These are phyloP conservation scores for Strigops habroptila DNA, from an alignment of 2,113 vertebrate species.

Conservation along the genomic window DNA sequence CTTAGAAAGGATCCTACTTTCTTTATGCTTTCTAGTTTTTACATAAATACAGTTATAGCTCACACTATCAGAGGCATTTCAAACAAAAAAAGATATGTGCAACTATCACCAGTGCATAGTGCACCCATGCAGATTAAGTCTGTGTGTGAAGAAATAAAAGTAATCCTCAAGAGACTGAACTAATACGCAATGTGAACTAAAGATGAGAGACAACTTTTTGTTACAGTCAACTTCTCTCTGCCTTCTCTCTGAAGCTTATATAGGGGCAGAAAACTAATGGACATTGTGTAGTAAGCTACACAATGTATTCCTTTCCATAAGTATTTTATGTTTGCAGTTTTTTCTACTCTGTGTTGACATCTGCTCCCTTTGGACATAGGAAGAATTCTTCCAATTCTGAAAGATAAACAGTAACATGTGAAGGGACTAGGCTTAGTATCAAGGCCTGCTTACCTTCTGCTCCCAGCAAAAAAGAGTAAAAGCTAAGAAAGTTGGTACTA, in stretches of 20 bases:
- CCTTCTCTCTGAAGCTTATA: neutral
- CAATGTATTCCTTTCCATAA: neutral
- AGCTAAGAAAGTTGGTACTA: constrained; percentile 96
- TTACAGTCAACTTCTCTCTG: neutral
- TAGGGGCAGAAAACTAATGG: neutral
- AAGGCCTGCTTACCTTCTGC: constrained; percentile 82
- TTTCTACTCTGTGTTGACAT: neutral
- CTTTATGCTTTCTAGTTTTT: neutral
- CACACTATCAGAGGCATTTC: neutral
- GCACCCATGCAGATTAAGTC: neutral
- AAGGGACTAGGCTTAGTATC: neutral
- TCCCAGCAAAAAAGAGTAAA: constrained; percentile 96
- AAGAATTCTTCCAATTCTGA: neutral
- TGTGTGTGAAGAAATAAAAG: neutral
- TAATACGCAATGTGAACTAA: neutral
- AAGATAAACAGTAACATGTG: neutral
- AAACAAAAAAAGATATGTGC: neutral
- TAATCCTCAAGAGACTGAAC: neutral
- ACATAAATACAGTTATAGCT: neutral
- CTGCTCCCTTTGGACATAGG: neutral
- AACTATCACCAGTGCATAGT: neutral
- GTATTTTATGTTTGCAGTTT: neutral
- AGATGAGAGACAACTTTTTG: neutral
- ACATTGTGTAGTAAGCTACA: neutral
- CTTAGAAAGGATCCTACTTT: neutral